A percentile compares a stretch with the other conserved stretches of the same genome.
Evolutionary conservation across 2,797 vertebrate species (phyloP).

Genomic region (Remorina albescens): DNA sequence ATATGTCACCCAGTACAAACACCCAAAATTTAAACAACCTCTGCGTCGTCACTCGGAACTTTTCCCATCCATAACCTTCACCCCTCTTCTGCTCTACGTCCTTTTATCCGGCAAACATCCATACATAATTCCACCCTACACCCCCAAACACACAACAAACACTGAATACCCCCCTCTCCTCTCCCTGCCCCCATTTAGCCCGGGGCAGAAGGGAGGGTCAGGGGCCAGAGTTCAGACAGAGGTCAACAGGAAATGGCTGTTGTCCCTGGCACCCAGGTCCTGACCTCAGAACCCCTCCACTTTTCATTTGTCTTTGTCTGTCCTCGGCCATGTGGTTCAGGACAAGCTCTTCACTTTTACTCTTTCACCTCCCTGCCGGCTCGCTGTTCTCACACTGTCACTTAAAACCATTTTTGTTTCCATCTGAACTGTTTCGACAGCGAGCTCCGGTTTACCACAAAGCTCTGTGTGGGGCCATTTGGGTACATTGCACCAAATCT

Average conservation of each 20-base stretch:
- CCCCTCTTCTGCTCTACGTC: conserved; percentile 8
- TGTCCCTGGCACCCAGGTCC: conserved; percentile 76
- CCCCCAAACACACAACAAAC: conserved; percentile 50
- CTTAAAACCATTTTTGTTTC: conserved; percentile 18
- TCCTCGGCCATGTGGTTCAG: conserved; percentile 28
- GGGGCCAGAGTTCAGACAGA: conserved; percentile 81
- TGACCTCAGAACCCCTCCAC: conserved; percentile 67
- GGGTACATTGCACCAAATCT: not conserved
- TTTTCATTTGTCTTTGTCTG: conserved; percentile 78
- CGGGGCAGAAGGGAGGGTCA: conserved; percentile 71
- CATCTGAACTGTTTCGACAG: not conserved
- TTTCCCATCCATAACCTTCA: conserved; percentile 8
- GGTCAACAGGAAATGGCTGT: conserved; percentile 87
- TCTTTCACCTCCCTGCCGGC: conserved; percentile 24
- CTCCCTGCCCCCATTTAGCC: conserved; percentile 59
- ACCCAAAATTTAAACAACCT: conserved; percentile 11
- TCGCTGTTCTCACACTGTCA: conserved; percentile 19
- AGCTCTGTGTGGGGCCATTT: not conserved
- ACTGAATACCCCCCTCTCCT: conserved; percentile 11
- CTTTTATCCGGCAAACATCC: conserved; percentile 41
- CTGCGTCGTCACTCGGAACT: not conserved
- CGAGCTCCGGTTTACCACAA: not conserved
- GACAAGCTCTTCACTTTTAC: conserved; percentile 37
- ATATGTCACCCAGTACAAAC: not conserved
- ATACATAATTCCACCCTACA: conserved; percentile 45